Conservation (phyloP, 1,140 invertebrate species). For the Neodiprion lecontei region DNA sequence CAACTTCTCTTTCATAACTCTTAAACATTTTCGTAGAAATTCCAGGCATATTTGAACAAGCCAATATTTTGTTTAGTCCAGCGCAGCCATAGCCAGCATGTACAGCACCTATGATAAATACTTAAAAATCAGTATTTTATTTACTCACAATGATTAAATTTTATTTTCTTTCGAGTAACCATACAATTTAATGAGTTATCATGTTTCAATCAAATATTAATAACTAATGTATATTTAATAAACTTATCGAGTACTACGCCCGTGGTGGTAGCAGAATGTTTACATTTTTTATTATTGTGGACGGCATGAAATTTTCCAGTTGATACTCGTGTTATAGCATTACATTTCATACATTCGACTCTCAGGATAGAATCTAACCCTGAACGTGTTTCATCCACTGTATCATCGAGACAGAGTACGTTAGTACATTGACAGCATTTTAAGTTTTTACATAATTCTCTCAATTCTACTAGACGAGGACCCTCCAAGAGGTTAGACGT, state of each 20-base stretch:
- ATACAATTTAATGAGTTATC: conserved; percentile 12
- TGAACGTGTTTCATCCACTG: conserved; percentile 12
- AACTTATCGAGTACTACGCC: conserved; percentile 22
- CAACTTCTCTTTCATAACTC: not conserved
- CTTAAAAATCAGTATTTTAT: not conserved
- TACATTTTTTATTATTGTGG: conserved; percentile 1
- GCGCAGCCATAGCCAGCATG: conserved; percentile 18
- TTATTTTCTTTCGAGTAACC: conserved; percentile 4
- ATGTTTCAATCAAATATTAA: no score
- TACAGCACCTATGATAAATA: conserved; percentile 14
- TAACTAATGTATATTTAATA: not conserved
- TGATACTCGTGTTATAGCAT: conserved; percentile 12
- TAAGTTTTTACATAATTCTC: conserved; percentile 21
- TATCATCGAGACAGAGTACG: conserved; percentile 14
- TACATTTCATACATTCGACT: conserved; percentile 12
- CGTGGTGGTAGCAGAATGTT: conserved; percentile 21
- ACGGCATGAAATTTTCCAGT: conserved; percentile 17
- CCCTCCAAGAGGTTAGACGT: not conserved
- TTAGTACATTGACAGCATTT: conserved; percentile 15
- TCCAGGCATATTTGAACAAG: conserved; percentile 20
- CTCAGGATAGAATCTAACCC: conserved; percentile 12
- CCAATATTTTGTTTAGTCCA: conserved; percentile 19
- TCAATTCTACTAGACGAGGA: conserved; percentile 18
- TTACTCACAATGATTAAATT: not conserved
- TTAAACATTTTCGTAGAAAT: not conserved